Evolutionary conservation across 2,888 invertebrate species (phyloP), one percentile per base, ranked within the genome.

Genomic region (Drosophila putrida): DNA sequence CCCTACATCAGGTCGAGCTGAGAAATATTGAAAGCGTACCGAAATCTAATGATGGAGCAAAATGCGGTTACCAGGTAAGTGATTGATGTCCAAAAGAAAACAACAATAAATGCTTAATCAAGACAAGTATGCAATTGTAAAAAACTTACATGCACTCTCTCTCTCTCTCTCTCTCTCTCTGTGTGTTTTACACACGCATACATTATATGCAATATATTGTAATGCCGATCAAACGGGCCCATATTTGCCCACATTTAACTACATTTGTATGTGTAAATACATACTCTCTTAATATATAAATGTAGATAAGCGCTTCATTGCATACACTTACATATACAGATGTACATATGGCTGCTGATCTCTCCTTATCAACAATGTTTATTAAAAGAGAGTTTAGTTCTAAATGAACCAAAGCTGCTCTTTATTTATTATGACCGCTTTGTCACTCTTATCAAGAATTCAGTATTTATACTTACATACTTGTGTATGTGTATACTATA

Each of bases 31-130:
- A 66, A 35, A 33, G 41, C 20, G 50, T 10, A 6, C 27, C 50
- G 6, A 78, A 73, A 35, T 69, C 71, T 0, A 65, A 73, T 55
- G 61, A 75, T 53, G 79, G 74, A 28, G 53, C 77, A n/a, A 77
- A 85, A 20, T 90, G 90, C 50, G 90, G 90, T 13, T 90, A 90
- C 80, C 63, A 78, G 83, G 90, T 90, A 69, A 82, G 87, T 78
- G 1, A 33, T 27, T 49, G 13, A 53, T 13, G 33, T 31, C 27
- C 4, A 6, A 11, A 9, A 28, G 27, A 13, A 11, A 53, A 35
- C 13, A 27, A 31, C 8, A 43, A 43, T 4, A 9, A 41, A 6
- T 20, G 53, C 31, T 11, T 20, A 27, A 35, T 5, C 10, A 9
- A 6, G 4, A 44, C 43, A 20, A 31, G 20, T 41, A 13, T 35